Evolutionary conservation across 2,888 invertebrate genomes (phyloP).

Genomic region (Cerastis rubricosa): DNA sequence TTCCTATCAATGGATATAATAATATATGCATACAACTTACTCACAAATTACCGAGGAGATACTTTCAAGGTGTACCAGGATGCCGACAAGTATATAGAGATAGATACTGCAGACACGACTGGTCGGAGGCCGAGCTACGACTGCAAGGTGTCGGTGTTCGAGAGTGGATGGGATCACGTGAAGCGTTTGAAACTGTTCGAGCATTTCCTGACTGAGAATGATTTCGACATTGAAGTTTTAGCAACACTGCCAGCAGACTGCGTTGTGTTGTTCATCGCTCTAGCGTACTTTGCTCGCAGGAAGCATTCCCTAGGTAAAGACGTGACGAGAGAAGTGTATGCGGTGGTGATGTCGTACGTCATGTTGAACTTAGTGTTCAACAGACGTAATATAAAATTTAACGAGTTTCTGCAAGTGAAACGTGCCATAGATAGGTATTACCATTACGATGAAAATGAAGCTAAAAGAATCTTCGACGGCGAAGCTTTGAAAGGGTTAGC

Average conservation of each 20-base stretch:
- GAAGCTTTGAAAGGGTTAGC: constrained; percentile 61
- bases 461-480: constrained; percentile 56
- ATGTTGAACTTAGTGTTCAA: constrained; percentile 63
- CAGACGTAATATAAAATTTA: not conserved
- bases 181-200: constrained; percentile 52
- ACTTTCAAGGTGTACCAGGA: constrained; percentile 43
- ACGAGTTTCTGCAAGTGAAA: constrained; percentile 9
- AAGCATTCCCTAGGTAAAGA: constrained; percentile 48
- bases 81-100: constrained; percentile 1
- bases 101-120: constrained; percentile 9
- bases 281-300: constrained; percentile 70
- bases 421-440: constrained; percentile 52
- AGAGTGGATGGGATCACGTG: constrained; percentile 72
- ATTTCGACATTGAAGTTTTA: constrained; percentile 56
- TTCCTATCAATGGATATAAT: constrained; percentile 71
- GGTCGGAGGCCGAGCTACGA: constrained; percentile 65
- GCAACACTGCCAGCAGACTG: constrained; percentile 63
- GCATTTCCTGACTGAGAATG: constrained; percentile 47
- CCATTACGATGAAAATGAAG: constrained; percentile 19
- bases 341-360: constrained; percentile 71
- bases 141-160: constrained; percentile 67
- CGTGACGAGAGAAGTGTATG: constrained; percentile 60
- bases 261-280: constrained; percentile 68
- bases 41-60: constrained; percentile 64
- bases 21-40: constrained; percentile 73